A percentile compares a stretch with the other conserved stretches of the same genome.
These are phyloP conservation scores for Diaphora mendica DNA, from an alignment of 2,888 invertebrate genomes.

Conservation along the genomic window DNA sequence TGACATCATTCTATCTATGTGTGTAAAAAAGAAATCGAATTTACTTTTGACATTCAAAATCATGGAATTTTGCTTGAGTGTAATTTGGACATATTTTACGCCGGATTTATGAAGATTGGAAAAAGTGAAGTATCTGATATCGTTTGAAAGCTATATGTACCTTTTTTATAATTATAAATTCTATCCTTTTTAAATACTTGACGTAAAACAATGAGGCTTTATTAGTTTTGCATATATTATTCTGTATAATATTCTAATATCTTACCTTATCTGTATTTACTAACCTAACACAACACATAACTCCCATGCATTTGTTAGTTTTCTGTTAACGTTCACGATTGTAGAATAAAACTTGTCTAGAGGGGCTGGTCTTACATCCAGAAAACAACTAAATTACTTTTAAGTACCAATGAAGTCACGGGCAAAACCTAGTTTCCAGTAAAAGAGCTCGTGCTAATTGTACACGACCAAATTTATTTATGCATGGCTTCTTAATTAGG, in stretches of 20 bases:
- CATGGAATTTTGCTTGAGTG: background rate
- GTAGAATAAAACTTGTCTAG: no score
- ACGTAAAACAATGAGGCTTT: no score
- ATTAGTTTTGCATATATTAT: no score
- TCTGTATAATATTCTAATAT: no score
- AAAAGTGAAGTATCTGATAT: background rate
- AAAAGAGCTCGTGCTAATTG: background rate
- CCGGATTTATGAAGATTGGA: background rate
- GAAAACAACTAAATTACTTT: background rate
- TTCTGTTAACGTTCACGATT: no score
- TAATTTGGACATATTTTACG: background rate
- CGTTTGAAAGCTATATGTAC: background rate
- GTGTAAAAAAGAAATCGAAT: background rate
- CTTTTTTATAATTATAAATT: background rate
- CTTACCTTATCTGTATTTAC: no score
- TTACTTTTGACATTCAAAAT: background rate
- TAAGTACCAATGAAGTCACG: background rate
- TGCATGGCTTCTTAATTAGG: conserved; percentile 36
- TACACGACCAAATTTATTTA: conserved; percentile 32
- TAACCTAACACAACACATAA: no score
- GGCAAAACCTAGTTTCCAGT: background rate
- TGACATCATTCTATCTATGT: background rate
- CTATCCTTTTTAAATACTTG: background rate
- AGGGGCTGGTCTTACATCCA: background rate
- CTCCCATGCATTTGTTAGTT: no score